Evolutionary conservation across 2,113 vertebrate genomes (phyloP), one percentile per base, ranked within the genome.

Genomic region (Procavia capensis): DNA sequence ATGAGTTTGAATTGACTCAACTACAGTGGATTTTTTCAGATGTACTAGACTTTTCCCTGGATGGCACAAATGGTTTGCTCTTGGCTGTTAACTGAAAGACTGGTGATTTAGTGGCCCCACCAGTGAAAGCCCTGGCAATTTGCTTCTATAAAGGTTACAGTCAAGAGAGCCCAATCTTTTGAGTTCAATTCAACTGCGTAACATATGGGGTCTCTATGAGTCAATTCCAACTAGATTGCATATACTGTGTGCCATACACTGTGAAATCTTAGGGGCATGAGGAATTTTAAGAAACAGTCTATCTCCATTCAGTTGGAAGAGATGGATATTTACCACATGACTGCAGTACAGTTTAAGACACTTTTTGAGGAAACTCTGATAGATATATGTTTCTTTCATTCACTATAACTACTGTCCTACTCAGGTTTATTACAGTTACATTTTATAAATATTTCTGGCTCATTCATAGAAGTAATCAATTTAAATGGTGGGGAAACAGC

Each of bases 311-410:
- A 85, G 4, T 34, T 14, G 27, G 19, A 90, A 47, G 57, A 95
- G 88, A 88, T 79, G 13, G 74, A 94, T 96, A 45, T 57, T 20
- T 75, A 57, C 64, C 31, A n/a, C 63, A 75, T 70, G 83, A 45
- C 54, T 80, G 5, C 6, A 31, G 25, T 34, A n/a, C 6, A 31
- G 25, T 34, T 31, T 81, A 64, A 91, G 78, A 59, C 29, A 66
- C 34, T 86, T 85, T 85, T 31, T 39, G 36, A 93, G 34, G 59
- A 5, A 57, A 39, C 3, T 19, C 80, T 87, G 43, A 81, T 66
- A 94, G 89, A 93, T 86, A 76, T 22, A 17, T 27, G 2, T 85
- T 91, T 85, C 85, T 85, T 92, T 64, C 75, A 94, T 84, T 80
- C 7, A 34, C 91, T 84, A 72, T 47, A 31, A 22, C 83, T 84